Evolutionary conservation across 2,888 invertebrate species (phyloP).

Genomic region (Lasioglossum calceatum): DNA sequence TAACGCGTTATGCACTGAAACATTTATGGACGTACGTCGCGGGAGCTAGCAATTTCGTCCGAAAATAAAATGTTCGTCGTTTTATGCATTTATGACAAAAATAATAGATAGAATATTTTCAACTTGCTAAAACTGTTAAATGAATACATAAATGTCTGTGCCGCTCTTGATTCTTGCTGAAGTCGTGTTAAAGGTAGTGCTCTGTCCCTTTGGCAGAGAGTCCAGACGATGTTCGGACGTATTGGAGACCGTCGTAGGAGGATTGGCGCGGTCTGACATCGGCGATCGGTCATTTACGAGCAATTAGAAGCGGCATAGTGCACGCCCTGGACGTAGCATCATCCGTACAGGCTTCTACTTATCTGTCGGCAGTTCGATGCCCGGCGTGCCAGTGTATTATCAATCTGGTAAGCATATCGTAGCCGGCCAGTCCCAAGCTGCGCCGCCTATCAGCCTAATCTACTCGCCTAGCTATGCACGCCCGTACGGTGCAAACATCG

Average conservation of each 20-base stretch:
- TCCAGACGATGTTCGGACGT: not conserved
- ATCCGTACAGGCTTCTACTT: conserved; percentile 71
- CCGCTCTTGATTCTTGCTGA: not conserved
- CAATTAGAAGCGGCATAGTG: conserved; percentile 68
- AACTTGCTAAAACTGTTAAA: too few species aligned
- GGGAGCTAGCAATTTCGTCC: not conserved
- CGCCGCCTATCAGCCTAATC: conserved; percentile 76
- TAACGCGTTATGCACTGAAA: not conserved
- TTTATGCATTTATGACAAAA: not conserved
- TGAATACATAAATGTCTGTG: too few species aligned
- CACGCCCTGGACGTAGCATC: conserved; percentile 49
- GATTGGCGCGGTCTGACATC: conserved; percentile 37
- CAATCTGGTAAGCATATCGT: conserved; percentile 79
- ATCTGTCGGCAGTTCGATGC: conserved; percentile 68
- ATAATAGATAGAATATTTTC: too few species aligned
- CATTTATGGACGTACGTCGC: not conserved
- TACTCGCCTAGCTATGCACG: conserved; percentile 72
- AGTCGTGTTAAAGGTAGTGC: too few species aligned
- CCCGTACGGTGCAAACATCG: conserved; percentile 72
- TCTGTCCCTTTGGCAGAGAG: not conserved
- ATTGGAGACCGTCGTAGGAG: not conserved
- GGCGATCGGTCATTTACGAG: conserved; percentile 74
- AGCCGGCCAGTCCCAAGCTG: conserved; percentile 71
- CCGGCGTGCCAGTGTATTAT: conserved; percentile 71
- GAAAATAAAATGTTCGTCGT: not conserved